Percentiles rank a stretch among this genome's conserved stretches.
These are phyloP conservation scores for Perca fluviatilis DNA, from an alignment of 2,113 vertebrate genomes.

Conservation along the genomic window DNA sequence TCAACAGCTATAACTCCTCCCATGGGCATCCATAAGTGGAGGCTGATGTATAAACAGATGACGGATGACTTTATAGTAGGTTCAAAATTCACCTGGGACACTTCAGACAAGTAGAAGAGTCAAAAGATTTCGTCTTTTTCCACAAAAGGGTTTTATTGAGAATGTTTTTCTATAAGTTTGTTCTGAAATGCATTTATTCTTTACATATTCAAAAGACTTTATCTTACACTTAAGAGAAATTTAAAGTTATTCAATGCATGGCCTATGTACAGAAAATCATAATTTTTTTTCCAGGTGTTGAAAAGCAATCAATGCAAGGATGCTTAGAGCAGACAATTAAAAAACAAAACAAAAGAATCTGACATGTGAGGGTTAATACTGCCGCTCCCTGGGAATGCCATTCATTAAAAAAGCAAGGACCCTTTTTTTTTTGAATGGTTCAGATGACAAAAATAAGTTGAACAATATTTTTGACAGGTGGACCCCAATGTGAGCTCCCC, in stretches of 20 bases:
- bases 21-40: background rate
- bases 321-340: conserved; percentile 43
- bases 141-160: conserved; percentile 72
- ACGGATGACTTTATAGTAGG: background rate
- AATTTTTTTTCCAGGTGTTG: conserved; percentile 42
- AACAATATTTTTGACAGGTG: conserved; percentile 20
- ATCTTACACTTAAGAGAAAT: conserved; percentile 74
- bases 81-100: background rate
- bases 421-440: conserved; percentile 15
- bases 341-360: conserved; percentile 35
- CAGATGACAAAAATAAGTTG: background rate
- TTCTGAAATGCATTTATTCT: conserved; percentile 76
- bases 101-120: background rate
- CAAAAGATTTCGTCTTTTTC: conserved; percentile 11
- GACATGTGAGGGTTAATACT: conserved; percentile 68
- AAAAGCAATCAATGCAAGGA: conserved; percentile 27
- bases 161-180: conserved; percentile 71
- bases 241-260: conserved; percentile 65
- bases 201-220: conserved; percentile 74
- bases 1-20: background rate
- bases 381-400: conserved; percentile 59
- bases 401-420: conserved; percentile 36
- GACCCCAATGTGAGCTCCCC: conserved; percentile 60
- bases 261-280: conserved; percentile 73
- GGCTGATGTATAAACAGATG: background rate